A percentile compares a stretch with the other conserved stretches of the same genome.
These are phyloP conservation scores for Crocodylus rhombifer DNA, from an alignment of 2,797 vertebrate genomes.

Conservation along the genomic window DNA sequence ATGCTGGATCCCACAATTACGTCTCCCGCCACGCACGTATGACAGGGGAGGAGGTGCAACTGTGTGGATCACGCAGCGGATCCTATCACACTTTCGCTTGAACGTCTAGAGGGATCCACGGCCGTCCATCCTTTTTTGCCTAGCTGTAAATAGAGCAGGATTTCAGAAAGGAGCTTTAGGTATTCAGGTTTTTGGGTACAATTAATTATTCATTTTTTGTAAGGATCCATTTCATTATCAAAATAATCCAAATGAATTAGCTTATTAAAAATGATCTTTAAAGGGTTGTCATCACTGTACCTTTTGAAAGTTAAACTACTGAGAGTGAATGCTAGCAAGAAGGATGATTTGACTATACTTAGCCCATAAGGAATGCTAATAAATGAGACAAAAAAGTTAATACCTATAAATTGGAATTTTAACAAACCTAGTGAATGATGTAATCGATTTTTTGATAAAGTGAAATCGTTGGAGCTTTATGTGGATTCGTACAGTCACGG, in stretches of 20 bases:
- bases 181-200: not conserved
- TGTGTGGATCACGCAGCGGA: no score
- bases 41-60: no score
- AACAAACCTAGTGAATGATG: not conserved
- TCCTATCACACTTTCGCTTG: no score
- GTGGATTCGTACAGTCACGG: slow-evolving; percentile 61
- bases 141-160: not conserved
- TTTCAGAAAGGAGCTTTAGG: not conserved
- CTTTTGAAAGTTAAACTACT: slow-evolving; percentile 42
- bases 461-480: slow-evolving; percentile 6
- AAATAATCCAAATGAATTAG: slow-evolving; percentile 40
- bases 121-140: not conserved
- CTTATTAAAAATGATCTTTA: slow-evolving; percentile 28
- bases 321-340: slow-evolving; percentile 18
- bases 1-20: no score
- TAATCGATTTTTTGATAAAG: slow-evolving; percentile 74
- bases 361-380: slow-evolving; percentile 67
- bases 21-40: no score
- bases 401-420: slow-evolving; percentile 61
- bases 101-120: not conserved
- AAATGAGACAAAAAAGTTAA: slow-evolving; percentile 69
- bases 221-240: not conserved
- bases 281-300: not conserved
- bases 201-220: not conserved
- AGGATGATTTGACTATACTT: slow-evolving; percentile 57